These are phyloP conservation scores for Strigamia transsilvanica DNA, from an alignment of 2,888 invertebrate genomes.

Conservation along the genomic window DNA sequence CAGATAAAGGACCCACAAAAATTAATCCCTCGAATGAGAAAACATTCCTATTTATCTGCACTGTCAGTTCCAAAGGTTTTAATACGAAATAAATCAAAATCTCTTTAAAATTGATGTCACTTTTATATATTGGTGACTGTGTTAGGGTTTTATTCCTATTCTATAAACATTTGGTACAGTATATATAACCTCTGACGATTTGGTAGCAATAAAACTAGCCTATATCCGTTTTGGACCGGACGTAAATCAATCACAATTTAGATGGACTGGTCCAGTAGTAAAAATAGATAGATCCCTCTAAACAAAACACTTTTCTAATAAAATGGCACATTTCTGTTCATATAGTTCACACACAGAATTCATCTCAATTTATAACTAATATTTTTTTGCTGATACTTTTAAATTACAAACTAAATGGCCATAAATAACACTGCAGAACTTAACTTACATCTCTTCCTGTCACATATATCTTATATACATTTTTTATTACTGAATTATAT, in stretches of 20 bases:
- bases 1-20: no score
- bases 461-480: slow-evolving; percentile 4
- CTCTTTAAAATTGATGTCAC: no score
- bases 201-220: neutral
- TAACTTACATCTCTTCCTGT: neutral
- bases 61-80: no score
- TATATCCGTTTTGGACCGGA: slow-evolving; percentile 4
- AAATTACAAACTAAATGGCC: neutral
- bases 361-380: neutral
- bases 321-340: neutral
- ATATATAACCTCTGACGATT: neutral
- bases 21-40: no score
- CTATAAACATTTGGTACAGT: neutral
- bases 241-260: slow-evolving; percentile 20
- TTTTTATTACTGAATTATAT: slow-evolving; percentile 21
- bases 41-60: no score
- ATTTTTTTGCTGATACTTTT: neutral
- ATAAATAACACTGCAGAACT: neutral
- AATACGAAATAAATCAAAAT: no score
- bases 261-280: neutral
- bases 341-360: neutral
- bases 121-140: no score
- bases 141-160: no score
- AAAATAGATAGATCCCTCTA: neutral
- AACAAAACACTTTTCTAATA: neutral